Base-by-base conservation (phyloP, 2,888 invertebrate genomes). In the Blomia tropicalis region DNA sequence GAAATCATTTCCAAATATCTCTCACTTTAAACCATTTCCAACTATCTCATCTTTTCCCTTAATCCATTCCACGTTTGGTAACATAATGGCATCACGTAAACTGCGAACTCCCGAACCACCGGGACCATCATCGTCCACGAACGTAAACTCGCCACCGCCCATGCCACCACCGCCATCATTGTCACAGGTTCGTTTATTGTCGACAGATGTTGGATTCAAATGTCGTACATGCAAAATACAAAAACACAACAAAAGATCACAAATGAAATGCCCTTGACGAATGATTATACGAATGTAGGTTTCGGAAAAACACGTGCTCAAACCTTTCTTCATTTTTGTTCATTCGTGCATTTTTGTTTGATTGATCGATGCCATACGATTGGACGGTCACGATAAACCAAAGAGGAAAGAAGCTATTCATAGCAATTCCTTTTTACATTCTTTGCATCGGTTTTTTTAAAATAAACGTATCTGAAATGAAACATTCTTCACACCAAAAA, bases 41-140 rank as follows among this genome's bases (percentile, higher is more conserved):
- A 58, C 59, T 53, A 5, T 5, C n/a, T 59, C 58, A 5, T 56
- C 32, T 7, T 17, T 56, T 56, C 51, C 11, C 22, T 27, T 7
- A 14, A n/a, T 47, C 5, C 58, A 58, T 47, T 47, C 51, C 51
- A 47, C n/a, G n/a, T n/a, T n/a, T n/a, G n/a, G n/a, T n/a, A n/a
- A n/a, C 22, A 47, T 11, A 7, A 47, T 47, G 51, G 7, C 51
- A 7, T 47, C 22, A 11, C 51, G 51, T n/a, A 47, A 47, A 22
- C 51, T 47, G 7, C 51, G 51, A 22, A 14, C 51, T n/a, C 36
- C 51, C 22, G 51, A n/a, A 11, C 51, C 22, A 47, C n/a, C 54
- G 4, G 7, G 11, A 14, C 19, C 22, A 4, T 56, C 56, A 4
- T 56, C 56, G 4, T 25, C 22, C 22, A 27, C 51, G 22, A 29